Evolutionary conservation across 2,113 vertebrate species (phyloP).

Genomic region (Boulengeromyrus knoepffleri): DNA sequence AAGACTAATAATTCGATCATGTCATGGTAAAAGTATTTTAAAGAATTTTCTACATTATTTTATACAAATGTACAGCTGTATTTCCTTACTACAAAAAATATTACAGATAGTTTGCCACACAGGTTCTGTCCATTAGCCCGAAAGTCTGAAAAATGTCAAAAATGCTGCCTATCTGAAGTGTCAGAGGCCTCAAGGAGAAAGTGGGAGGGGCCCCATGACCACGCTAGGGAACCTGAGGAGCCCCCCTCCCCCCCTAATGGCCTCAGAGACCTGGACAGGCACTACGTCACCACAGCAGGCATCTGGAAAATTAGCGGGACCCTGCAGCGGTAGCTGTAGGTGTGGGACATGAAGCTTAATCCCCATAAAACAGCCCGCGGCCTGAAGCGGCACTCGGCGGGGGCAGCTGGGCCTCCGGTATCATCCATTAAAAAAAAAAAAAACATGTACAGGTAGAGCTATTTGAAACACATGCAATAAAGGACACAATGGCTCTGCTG

Average conservation of each 20-base stretch:
- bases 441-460: neutral
- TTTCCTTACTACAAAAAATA: neutral
- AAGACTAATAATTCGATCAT: too few species aligned
- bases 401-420: neutral
- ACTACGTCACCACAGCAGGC: neutral
- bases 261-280: neutral
- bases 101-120: neutral
- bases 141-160: neutral
- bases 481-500: constrained; percentile 11
- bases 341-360: neutral
- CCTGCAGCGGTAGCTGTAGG: neutral
- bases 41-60: neutral
- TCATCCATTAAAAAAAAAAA: constrained; percentile 1
- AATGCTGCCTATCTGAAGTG: neutral
- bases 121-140: neutral
- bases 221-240: neutral
- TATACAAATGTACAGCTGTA: neutral
- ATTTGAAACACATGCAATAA: neutral
- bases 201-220: neutral
- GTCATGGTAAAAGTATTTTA: neutral
- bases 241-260: neutral
- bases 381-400: too few species aligned
- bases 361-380: neutral
- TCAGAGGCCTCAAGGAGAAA: neutral
- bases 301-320: neutral